Conservation (phyloP, 2,797 vertebrate species). For the Botia almorhae region DNA sequence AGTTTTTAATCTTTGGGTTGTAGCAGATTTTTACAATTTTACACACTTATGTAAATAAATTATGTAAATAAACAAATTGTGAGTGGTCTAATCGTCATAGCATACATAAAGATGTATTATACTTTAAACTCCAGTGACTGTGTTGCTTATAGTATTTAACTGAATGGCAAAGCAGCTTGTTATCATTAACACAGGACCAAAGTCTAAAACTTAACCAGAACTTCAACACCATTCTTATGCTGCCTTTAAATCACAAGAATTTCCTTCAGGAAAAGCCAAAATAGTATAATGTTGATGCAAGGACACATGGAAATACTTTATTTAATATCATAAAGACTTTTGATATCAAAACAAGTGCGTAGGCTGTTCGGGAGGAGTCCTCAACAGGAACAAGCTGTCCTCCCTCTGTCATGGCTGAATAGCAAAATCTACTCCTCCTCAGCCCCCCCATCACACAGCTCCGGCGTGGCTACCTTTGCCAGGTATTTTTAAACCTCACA, state of each 20-base stretch:
- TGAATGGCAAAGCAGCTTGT: too few relatives aligned
- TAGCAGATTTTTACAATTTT: too few relatives aligned
- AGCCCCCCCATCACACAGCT: conserved; percentile 18
- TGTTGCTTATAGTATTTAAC: too few relatives aligned
- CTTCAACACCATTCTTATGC: background rate
- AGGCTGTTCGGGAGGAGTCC: conserved; percentile 35
- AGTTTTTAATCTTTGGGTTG: too few relatives aligned
- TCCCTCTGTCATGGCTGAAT: conserved; percentile 34
- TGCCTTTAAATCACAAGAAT: background rate
- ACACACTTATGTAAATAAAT: too few relatives aligned
- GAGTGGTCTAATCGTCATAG: too few relatives aligned
- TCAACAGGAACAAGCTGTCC: conserved; percentile 58
- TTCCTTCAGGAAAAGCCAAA: background rate
- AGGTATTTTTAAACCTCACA: conserved; percentile 67
- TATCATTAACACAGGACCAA: too few relatives aligned
- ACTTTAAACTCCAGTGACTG: too few relatives aligned
- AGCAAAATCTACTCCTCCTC: conserved; percentile 27
- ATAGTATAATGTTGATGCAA: background rate
- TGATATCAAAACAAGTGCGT: background rate
- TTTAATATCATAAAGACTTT: background rate
- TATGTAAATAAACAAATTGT: too few relatives aligned
- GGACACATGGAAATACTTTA: background rate
- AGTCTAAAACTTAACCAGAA: background rate
- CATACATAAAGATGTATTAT: too few relatives aligned
- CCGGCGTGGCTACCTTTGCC: conserved; percentile 54